Conservation (phyloP, 2,888 invertebrate species). For the Acronicta leporina region DNA sequence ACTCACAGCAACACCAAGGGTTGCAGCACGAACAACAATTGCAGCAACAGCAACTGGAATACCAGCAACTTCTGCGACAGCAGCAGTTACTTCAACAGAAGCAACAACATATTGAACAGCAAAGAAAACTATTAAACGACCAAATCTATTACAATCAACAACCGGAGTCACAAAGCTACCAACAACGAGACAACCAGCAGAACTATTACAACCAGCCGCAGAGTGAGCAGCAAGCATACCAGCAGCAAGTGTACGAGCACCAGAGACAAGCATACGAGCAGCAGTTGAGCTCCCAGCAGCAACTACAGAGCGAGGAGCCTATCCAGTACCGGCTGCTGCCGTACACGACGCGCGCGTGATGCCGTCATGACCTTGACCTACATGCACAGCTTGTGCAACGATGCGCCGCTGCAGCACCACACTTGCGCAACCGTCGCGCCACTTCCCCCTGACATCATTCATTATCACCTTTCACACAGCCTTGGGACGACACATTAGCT, state of each 20-base stretch:
- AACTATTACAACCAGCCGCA: constrained; percentile 40
- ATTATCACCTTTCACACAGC: constrained; percentile 41
- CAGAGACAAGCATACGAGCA: constrained; percentile 45
- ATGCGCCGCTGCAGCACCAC: constrained; percentile 58
- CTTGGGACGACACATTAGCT: constrained; percentile 15
- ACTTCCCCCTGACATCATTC: constrained; percentile 31
- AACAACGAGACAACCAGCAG: constrained; percentile 31
- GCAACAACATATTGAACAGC: constrained; percentile 56
- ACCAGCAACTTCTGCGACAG: constrained; percentile 30
- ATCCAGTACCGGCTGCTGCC: constrained; percentile 67
- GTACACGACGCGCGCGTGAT: constrained; percentile 55
- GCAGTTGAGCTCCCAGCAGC: constrained; percentile 20
- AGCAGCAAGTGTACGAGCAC: constrained; percentile 44
- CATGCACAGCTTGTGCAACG: constrained; percentile 66
- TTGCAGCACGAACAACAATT: constrained; percentile 9
- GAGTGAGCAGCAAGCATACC: constrained; percentile 36
- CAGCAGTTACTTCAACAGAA: constrained; percentile 53
- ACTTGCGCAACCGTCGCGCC: constrained; percentile 41
- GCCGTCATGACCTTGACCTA: constrained; percentile 84
- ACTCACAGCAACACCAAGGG: background rate
- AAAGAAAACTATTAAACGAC: constrained; percentile 40
- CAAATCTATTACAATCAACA: constrained; percentile 47
- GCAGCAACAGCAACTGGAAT: constrained; percentile 2
- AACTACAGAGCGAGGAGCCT: constrained; percentile 57
- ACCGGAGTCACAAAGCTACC: constrained; percentile 40